Conservation (phyloP, 1,140 invertebrate genomes). For the Luehdorfia chinensis region DNA sequence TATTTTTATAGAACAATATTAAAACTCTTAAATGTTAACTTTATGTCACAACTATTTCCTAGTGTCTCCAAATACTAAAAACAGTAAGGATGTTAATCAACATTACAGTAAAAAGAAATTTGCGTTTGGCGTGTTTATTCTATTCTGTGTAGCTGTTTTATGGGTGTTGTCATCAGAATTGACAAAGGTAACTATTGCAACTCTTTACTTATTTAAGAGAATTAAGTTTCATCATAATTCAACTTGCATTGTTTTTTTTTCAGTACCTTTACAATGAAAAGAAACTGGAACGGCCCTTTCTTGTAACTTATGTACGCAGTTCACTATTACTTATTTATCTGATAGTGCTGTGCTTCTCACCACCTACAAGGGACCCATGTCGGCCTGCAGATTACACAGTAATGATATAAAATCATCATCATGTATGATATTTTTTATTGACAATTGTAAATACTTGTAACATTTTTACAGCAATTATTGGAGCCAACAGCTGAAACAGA, state of each 20-base stretch:
- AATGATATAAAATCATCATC: slow-evolving; percentile 25
- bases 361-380: slow-evolving; percentile 64
- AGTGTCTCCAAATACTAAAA: slow-evolving; percentile 57
- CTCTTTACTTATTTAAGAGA: slow-evolving; percentile 1
- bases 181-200: slow-evolving; percentile 51
- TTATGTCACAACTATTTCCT: slow-evolving; percentile 71
- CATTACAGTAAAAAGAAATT: slow-evolving; percentile 59
- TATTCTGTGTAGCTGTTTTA: slow-evolving; percentile 60
- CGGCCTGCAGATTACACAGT: slow-evolving; percentile 66
- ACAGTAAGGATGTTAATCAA: slow-evolving; percentile 51
- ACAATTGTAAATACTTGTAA: background rate
- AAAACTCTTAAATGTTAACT: slow-evolving; percentile 58
- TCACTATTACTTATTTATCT: slow-evolving; percentile 66
- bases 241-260: slow-evolving; percentile 32
- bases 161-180: slow-evolving; percentile 69
- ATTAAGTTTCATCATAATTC: too few relatives aligned
- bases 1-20: slow-evolving; percentile 1
- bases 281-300: slow-evolving; percentile 60
- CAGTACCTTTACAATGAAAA: slow-evolving; percentile 67
- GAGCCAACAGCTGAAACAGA: slow-evolving; percentile 60
- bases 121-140: slow-evolving; percentile 63
- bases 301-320: slow-evolving; percentile 66
- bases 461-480: slow-evolving; percentile 51
- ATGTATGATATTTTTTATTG: background rate
- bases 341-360: slow-evolving; percentile 61